Evolutionary conservation across 2,113 vertebrate genomes (phyloP), one percentile per base, ranked within the genome.

Genomic region (Corythaeola cristata): DNA sequence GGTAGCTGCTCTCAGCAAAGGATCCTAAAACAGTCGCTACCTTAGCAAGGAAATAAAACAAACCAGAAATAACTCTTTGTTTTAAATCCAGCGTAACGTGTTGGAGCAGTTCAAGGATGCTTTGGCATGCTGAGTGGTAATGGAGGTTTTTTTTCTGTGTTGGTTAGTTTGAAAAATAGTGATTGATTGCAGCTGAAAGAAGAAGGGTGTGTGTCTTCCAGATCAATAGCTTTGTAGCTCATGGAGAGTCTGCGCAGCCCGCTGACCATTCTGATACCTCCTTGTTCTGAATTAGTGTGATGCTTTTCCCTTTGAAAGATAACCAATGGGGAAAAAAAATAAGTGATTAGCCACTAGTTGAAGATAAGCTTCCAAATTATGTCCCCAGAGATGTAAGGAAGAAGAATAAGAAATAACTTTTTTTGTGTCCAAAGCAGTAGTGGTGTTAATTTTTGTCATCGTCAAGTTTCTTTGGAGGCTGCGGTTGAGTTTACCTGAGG

Each of bases 41-140:
- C 37, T 90, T 87, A 92, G 76, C 59, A 74, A 89, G 56, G 84
- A 95, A 96, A 89, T 96, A 86, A 96, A 95, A 4, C 68, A 92
- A 94, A 82, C 53, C 71, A 77, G 92, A 80, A 93, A 66, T 80
- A 90, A 78, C 35, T 86, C 82, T 96, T 91, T 95, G 92, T 96
- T 96, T 95, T 89, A 96, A 89, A 90, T 95, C 90, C 95, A 96
- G 73, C 5, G 0, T 75, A 94, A 89, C 88, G 0, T 95, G 93
- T 96, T 2, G 4, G 93, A 93, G 85, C 92, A 95, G 88, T 94
- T 87, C 2, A 30, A 60, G 73, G 93, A 72, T 72, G 96, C 86
- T 95, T 90, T 95, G 92, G 92, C 79, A 89, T 64, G 83, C 79
- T 78, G 69, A 87, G 28, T 58, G 35, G 45, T 78, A 84, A 92